Percentiles rank a stretch among this genome's conserved stretches.
phyloP scores from a whole-genome alignment of 2,113 vertebrate species.

The Harpagus bidentatus region DNA sequence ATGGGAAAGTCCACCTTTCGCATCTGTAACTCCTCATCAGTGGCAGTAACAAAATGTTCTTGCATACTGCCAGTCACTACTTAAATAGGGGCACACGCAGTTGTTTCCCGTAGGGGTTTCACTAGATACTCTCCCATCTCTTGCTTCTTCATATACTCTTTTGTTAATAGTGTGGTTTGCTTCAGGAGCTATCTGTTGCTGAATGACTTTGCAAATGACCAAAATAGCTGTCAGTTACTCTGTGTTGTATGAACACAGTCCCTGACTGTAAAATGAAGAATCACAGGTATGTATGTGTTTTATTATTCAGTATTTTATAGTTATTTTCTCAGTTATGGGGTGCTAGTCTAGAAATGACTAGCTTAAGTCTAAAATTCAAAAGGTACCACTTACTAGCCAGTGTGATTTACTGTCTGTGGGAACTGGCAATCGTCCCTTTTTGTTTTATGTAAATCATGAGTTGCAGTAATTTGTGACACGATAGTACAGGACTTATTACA shows the following conservation, averaged over 20 bases:
- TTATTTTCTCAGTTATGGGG: background rate
- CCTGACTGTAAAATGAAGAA: background rate
- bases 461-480: background rate
- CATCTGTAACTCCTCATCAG: no score
- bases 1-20: background rate
- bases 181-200: background rate
- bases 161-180: background rate
- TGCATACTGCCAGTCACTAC: accelerated
- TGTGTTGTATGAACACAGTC: background rate
- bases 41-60: background rate
- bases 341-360: background rate
- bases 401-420: background rate
- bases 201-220: background rate
- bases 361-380: no score
- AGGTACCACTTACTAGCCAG: background rate
- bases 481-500: background rate
- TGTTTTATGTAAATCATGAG: background rate
- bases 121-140: background rate
- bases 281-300: background rate
- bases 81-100: no score
- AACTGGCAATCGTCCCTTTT: background rate
- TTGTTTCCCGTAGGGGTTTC: background rate
- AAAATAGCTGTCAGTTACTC: background rate
- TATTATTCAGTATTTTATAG: background rate
- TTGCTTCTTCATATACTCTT: background rate